phyloP scores from a whole-genome alignment of 2,888 invertebrate genomes.

The Oxycera nigricornis region DNA sequence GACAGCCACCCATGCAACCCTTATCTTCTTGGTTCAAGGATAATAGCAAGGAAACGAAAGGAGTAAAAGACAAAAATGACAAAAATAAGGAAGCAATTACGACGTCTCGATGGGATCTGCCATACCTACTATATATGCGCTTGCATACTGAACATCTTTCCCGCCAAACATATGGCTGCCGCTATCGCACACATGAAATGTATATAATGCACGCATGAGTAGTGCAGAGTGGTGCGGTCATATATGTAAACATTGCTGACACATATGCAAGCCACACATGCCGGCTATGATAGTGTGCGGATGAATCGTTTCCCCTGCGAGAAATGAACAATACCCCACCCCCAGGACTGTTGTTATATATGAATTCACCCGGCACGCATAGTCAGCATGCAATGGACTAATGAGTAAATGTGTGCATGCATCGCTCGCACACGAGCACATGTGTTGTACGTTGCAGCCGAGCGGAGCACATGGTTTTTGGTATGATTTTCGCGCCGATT shows the following conservation, averaged over 20 bases:
- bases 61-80: slow-evolving; percentile 36
- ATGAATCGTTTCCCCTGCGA: slow-evolving; percentile 41
- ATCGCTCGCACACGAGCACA: too few relatives aligned
- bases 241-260: not conserved
- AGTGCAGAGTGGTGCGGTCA: slow-evolving; percentile 3
- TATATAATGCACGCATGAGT: slow-evolving; percentile 45
- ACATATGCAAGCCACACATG: slow-evolving; percentile 20
- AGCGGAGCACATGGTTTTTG: too few relatives aligned
- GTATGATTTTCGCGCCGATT: too few relatives aligned
- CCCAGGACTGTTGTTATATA: too few relatives aligned
- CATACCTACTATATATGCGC: slow-evolving; percentile 35
- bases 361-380: too few relatives aligned
- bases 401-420: too few relatives aligned
- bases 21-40: not conserved
- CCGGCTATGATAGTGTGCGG: slow-evolving; percentile 38
- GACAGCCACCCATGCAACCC: not conserved
- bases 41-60: slow-evolving; percentile 43
- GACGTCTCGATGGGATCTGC: slow-evolving; percentile 53
- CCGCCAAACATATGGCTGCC: slow-evolving; percentile 30
- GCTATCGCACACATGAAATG: too few relatives aligned
- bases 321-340: slow-evolving; percentile 19
- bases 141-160: slow-evolving; percentile 5
- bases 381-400: too few relatives aligned
- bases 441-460: too few relatives aligned
- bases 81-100: slow-evolving; percentile 50